These are phyloP conservation scores for Meda fulgida DNA, from an alignment of 2,797 vertebrate species.

Conservation along the genomic window DNA sequence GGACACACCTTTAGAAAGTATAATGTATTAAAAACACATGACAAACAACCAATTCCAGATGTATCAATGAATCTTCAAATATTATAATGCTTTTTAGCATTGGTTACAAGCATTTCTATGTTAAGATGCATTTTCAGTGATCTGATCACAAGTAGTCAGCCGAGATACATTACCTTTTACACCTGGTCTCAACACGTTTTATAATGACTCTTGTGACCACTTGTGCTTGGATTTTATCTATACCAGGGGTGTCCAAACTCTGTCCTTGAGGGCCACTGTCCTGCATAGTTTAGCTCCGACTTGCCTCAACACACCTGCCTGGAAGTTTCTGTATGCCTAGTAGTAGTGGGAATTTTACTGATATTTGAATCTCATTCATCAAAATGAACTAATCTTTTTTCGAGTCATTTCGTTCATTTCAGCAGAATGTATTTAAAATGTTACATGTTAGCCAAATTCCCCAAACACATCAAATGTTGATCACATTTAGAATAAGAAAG, in stretches of 20 bases:
- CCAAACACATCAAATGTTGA: no score
- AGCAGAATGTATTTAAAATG: no score
- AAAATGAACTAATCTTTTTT: no score
- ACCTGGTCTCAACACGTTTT: not conserved
- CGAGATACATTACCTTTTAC: no score
- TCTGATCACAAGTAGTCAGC: no score
- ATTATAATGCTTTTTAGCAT: not conserved
- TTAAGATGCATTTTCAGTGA: no score
- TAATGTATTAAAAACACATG: not conserved
- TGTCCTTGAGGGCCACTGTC: not conserved
- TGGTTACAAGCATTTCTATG: no score
- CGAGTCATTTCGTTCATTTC: no score
- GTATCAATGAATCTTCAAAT: not conserved
- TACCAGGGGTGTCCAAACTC: not conserved
- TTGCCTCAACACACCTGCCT: not conserved
- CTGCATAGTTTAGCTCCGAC: not conserved
- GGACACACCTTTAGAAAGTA: not conserved
- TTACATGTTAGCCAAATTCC: no score
- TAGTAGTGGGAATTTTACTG: no score
- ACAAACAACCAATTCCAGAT: not conserved
- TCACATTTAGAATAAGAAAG: no score
- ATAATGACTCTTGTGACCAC: not conserved
- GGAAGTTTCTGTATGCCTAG: not conserved
- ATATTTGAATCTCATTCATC: no score
- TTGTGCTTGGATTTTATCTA: not conserved